Base-by-base conservation (phyloP, 2,113 vertebrate genomes). In the Mohoua ochrocephala region DNA sequence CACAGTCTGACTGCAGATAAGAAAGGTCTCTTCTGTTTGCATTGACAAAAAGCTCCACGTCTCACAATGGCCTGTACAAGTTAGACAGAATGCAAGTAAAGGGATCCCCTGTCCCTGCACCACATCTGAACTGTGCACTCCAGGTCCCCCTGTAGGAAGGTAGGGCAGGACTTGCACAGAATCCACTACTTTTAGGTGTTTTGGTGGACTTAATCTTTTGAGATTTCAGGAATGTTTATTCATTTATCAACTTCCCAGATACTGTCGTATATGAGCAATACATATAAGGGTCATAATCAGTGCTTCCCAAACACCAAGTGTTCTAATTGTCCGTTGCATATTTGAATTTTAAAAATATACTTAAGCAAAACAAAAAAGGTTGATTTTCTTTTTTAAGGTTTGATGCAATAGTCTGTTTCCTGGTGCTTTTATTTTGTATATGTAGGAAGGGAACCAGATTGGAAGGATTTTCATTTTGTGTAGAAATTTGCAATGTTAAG, bases 401-500 rank as follows among this genome's bases (percentile, higher is more conserved):
- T 78, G 42, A 26, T 49, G 33, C 27, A 61, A 11, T 42, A 10
- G 3, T 27, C 50, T 70, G 4, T 49, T 81, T 87, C 28, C 37
- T 70, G 45, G 6, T 94, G 39, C 13, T 76, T 91, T 93, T 57
- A 57, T 30, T 63, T 28, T 49, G 10, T 71, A 4, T 52, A 11
- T 87, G 23, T 37, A 37, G 47, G 26, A 71, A 77, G 52, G 19
- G 50, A 85, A 76, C 31, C 44, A 68, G 53, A 86, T 60, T 28
- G 35, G 28, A 88, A 79, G 39, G 53, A 64, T 94, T 94, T 87
- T 84, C 37, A 44, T 30, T 79, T 79, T 68, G 27, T 42, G 31
- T 52, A 86, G 42, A 70, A 80, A 69, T 92, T 65, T 77, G n/a
- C n/a, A 41, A 49, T 21, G 63, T 91, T 83, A 88, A 93, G 75